Evolutionary conservation across 1,140 invertebrate genomes (phyloP).

Genomic region (Zaprionus ornatus): DNA sequence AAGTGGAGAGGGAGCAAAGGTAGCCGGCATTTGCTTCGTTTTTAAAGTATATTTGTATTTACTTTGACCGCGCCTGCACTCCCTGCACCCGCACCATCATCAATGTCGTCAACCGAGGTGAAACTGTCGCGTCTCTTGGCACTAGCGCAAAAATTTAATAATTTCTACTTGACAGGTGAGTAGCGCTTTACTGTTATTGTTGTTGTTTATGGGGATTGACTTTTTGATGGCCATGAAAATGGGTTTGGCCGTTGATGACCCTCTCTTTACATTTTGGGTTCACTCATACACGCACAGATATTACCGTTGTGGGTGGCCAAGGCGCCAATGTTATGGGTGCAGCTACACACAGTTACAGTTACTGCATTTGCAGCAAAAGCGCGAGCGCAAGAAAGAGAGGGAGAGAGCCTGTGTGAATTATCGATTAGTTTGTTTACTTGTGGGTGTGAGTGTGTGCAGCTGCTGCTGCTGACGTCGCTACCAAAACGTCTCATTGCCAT

Average conservation of each 20-base stretch:
- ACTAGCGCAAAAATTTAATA: slow-evolving; percentile 93
- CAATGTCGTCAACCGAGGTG: slow-evolving; percentile 81
- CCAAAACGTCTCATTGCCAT: slow-evolving; percentile 42
- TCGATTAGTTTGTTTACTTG: slow-evolving; percentile 61
- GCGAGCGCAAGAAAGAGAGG: slow-evolving; percentile 22
- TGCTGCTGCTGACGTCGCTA: slow-evolving; percentile 35
- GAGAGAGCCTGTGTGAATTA: slow-evolving; percentile 46
- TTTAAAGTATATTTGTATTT: slow-evolving; percentile 48
- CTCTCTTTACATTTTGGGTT: slow-evolving; percentile 16
- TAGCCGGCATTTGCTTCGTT: slow-evolving; percentile 48
- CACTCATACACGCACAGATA: slow-evolving; percentile 14
- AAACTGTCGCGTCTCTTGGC: slow-evolving; percentile 89
- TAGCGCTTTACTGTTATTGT: slow-evolving; percentile 27
- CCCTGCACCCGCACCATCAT: slow-evolving; percentile 21
- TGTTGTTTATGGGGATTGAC: slow-evolving; percentile 15
- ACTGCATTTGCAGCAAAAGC: slow-evolving; percentile 55
- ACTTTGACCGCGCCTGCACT: slow-evolving; percentile 41
- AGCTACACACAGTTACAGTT: slow-evolving; percentile 25
- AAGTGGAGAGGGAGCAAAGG: slow-evolving; percentile 45
- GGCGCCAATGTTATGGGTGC: slow-evolving; percentile 53
- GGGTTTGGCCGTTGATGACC: slow-evolving; percentile 42
- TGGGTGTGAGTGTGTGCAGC: slow-evolving; percentile 3
- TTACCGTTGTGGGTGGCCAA: slow-evolving; percentile 37
- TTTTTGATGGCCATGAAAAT: slow-evolving; percentile 44
- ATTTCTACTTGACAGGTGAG: slow-evolving; percentile 93